Base-by-base conservation (phyloP, 2,113 vertebrate species). In the Gnathonemus longibarbis region DNA sequence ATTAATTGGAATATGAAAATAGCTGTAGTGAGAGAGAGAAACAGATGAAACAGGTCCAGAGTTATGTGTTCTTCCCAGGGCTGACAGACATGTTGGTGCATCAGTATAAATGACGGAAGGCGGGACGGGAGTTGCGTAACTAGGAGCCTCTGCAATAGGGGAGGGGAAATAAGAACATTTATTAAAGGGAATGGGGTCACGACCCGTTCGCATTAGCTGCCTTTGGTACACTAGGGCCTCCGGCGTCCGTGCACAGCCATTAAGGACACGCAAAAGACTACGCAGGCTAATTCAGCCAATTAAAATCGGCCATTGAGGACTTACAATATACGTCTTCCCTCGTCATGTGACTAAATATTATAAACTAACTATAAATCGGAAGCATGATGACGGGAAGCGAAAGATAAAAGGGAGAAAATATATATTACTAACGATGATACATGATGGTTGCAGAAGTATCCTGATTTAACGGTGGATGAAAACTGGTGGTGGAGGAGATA, bases 361-460 rank as follows among this genome's bases (percentile, higher is more conserved):
- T 24, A 86, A 10, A 50, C 24, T 15, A 77, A n/a, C 42, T 27
- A 50, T 50, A 48, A n/a, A 86, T 85, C 46, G 5, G 46, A 49
- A 49, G 42, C 84, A 27, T 13, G 21, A 27, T 8, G 84, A 50
- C 3, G 24, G 46, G 70, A 31, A 46, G 3, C 58, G 45, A 42
- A 80, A 62, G 39, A 4, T 46, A 80, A n/a, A 62, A 58, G 86
- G 24, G 49, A 39, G 45, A 46, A 52, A 48, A 62, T 74, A 91
- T 92, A 93, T 91, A 91, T 95, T 93, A 95, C 89, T 90, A 92
- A 93, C 48, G 46, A 87, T 86, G 10, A 42, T 48, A 45, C 24
- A 45, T 45, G 27, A 94, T 92, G 92, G 89, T 93, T 92, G 93
- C 89, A 74, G 58, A 87, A 92, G 92, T 92, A 93, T 92, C 88